phyloP scores from a whole-genome alignment of 2,113 vertebrate genomes.

The Xiphophorus hellerii region DNA sequence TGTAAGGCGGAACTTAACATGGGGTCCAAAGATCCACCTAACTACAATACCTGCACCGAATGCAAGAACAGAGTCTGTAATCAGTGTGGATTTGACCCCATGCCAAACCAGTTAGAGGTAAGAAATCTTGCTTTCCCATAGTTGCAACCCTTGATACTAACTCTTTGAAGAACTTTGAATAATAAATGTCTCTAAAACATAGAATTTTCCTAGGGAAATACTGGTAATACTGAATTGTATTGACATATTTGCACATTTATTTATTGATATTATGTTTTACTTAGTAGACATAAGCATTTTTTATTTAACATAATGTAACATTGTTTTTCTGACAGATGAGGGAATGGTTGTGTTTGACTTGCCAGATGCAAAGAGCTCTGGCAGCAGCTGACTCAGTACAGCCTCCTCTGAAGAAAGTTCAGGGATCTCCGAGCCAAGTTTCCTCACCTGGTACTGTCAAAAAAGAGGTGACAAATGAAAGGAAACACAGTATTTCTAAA shows the following conservation, averaged over 20 bases:
- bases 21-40: conserved; percentile 83
- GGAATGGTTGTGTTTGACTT: conserved; percentile 94
- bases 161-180: not conserved
- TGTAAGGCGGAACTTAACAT: conserved; percentile 88
- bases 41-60: conserved; percentile 89
- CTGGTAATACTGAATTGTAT: not conserved
- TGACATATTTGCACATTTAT: not conserved
- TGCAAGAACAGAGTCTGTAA: conserved; percentile 92
- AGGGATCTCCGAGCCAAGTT: conserved; percentile 71
- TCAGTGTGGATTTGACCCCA: conserved; percentile 94
- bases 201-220: not conserved
- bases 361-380: conserved; percentile 91
- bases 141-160: not conserved
- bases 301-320: not conserved
- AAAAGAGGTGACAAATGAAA: conserved; percentile 31
- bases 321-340: conserved; percentile 76
- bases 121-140: conserved; percentile 30
- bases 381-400: conserved; percentile 75
- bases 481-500: conserved; percentile 27
- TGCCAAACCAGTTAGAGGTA: conserved; percentile 86
- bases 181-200: not conserved
- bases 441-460: conserved; percentile 15
- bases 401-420: conserved; percentile 63
- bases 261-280: not conserved
- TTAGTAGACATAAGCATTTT: not conserved